A percentile compares a stretch with the other conserved stretches of the same genome.
Evolutionary conservation across 2,797 vertebrate species (phyloP).

Genomic region (Esox lucius): DNA sequence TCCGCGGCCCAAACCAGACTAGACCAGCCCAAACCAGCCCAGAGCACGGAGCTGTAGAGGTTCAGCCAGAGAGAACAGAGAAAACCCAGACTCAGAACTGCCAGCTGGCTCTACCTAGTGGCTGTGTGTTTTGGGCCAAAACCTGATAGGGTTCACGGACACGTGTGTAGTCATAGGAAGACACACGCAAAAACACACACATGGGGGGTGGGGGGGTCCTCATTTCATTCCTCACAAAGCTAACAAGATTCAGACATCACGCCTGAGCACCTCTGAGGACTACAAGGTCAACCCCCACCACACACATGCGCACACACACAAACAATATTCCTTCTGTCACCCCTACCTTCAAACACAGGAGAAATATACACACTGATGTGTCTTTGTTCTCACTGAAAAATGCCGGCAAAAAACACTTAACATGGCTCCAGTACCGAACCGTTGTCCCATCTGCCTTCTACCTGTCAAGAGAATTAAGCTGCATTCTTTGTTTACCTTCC

Average conservation of each 20-base stretch:
- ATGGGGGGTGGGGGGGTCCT: background rate
- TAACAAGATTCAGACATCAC: background rate
- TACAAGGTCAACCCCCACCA: no score
- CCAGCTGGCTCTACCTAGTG: background rate
- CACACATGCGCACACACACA: background rate
- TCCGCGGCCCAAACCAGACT: background rate
- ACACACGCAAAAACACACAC: background rate
- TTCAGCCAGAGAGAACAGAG: background rate
- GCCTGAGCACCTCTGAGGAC: no score
- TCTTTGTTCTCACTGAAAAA: no score
- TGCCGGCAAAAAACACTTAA: no score
- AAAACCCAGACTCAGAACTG: background rate
- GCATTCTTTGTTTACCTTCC: no score
- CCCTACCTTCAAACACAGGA: no score
- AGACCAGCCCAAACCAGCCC: background rate
- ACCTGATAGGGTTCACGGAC: constrained; percentile 6
- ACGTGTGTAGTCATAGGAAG: background rate
- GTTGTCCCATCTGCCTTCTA: no score
- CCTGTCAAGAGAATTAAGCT: no score
- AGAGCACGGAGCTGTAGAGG: background rate
- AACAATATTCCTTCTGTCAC: background rate
- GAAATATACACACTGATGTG: no score
- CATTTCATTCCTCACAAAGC: background rate
- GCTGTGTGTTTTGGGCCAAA: no score
- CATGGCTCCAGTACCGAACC: no score